Conservation (phyloP, 2,888 invertebrate species). For the Drosophila greeni region DNA sequence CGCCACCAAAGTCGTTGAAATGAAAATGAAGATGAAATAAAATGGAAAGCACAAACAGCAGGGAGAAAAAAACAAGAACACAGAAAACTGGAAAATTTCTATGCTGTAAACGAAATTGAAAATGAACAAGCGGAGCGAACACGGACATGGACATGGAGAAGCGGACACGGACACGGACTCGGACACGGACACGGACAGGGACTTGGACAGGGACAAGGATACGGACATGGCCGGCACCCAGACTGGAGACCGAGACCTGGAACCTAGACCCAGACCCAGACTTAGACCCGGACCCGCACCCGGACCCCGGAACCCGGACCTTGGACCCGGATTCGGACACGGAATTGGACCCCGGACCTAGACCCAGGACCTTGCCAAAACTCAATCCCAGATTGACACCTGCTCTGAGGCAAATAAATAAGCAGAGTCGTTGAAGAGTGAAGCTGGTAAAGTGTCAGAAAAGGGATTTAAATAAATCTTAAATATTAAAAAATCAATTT, state of each 20-base stretch:
- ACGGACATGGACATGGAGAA: constrained; percentile 31
- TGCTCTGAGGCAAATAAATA: constrained; percentile 14
- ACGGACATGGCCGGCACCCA: constrained; percentile 3
- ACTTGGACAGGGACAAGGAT: constrained; percentile 19
- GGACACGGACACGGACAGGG: constrained; percentile 20
- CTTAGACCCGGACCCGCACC: constrained; percentile 1
- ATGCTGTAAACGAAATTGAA: constrained; percentile 51
- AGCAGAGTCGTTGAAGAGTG: background rate
- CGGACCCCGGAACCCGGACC: too few relatives aligned
- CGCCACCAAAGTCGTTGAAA: constrained; percentile 31
- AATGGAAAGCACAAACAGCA: constrained; percentile 42
- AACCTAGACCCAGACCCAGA: constrained; percentile 16
- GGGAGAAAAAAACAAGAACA: background rate
- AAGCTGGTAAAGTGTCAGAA: background rate
- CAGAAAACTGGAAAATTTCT: constrained; percentile 30
- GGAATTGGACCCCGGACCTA: background rate
- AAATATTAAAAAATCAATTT: too few relatives aligned
- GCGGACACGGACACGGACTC: constrained; percentile 20
- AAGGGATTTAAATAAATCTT: background rate
- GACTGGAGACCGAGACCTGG: constrained; percentile 13
- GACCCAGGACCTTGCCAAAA: constrained; percentile 1
- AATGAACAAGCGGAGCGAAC: constrained; percentile 48
- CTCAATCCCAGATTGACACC: constrained; percentile 12
- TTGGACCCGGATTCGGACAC: background rate
- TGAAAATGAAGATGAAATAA: constrained; percentile 58